Percentiles rank a stretch among this genome's conserved stretches.
Evolutionary conservation across 2,797 vertebrate species (phyloP).

Genomic region (Argya squamiceps): DNA sequence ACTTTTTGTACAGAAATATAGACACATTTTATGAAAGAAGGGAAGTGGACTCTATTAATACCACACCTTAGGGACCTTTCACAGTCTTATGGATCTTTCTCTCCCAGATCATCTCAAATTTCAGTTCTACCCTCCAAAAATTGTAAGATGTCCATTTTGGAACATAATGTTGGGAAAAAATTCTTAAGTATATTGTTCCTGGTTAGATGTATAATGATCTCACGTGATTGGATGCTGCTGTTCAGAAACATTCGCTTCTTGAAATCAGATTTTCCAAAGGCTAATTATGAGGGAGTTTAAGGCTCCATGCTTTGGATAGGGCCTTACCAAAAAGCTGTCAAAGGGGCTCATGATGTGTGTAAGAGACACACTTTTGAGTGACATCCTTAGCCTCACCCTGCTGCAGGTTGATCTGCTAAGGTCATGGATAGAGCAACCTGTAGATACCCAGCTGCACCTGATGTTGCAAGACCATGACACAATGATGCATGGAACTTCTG

Average conservation of each 20-base stretch:
- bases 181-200: not conserved
- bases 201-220: not conserved
- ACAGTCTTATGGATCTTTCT: not conserved
- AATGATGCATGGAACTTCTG: not conserved
- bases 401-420: not conserved
- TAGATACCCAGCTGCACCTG: not conserved
- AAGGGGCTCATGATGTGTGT: not conserved
- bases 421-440: not conserved
- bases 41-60: not conserved
- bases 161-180: not conserved
- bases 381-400: not conserved
- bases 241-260: not conserved
- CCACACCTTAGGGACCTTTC: not conserved
- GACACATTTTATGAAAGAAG: not conserved
- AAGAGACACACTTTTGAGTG: not conserved
- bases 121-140: not conserved
- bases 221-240: not conserved
- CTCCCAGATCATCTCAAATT: not conserved
- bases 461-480: not conserved
- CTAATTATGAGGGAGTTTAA: not conserved
- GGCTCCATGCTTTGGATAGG: not conserved
- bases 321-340: not conserved
- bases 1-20: not conserved
- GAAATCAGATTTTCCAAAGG: not conserved
- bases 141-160: not conserved